Evolutionary conservation across 2,888 invertebrate genomes (phyloP).

Genomic region (Polyommatus icarus): DNA sequence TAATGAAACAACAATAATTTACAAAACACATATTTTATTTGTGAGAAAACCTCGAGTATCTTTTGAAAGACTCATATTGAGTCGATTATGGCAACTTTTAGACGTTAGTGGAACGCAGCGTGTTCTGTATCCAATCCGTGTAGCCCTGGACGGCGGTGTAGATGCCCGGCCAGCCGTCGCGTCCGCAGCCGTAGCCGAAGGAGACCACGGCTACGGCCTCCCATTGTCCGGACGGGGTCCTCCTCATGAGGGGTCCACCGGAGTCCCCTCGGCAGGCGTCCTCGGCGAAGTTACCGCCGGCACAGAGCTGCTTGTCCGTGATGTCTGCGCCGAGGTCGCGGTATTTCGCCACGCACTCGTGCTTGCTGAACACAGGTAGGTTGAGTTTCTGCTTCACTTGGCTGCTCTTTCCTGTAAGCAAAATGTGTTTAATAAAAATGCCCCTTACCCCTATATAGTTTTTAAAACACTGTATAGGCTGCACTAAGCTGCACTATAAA

Average conservation of each 20-base stretch:
- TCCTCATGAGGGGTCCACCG: constrained; percentile 87
- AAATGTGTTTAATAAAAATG: constrained; percentile 29
- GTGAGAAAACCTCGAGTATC: background rate
- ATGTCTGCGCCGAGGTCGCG: constrained; percentile 69
- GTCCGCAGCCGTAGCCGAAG: constrained; percentile 84
- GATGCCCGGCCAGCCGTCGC: constrained; percentile 84
- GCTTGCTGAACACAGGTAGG: constrained; percentile 78
- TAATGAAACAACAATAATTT: background rate
- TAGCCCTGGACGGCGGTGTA: constrained; percentile 83
- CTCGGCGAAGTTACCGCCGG: constrained; percentile 83
- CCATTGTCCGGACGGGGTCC: constrained; percentile 74
- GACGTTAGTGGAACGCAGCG: constrained; percentile 52
- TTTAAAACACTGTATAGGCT: too few species aligned
- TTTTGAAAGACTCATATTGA: background rate
- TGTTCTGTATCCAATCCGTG: constrained; percentile 81
- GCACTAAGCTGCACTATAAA: too few species aligned
- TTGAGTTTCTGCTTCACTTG: constrained; percentile 83
- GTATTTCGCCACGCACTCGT: constrained; percentile 78
- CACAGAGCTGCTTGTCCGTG: constrained; percentile 83
- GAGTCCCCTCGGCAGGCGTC: constrained; percentile 89
- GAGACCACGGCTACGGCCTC: constrained; percentile 84
- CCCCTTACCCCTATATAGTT: too few species aligned
- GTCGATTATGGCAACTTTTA: constrained; percentile 26
- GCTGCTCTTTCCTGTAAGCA: constrained; percentile 68
- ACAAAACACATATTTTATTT: constrained; percentile 14